Base-by-base conservation (phyloP, 2,113 vertebrate genomes). In the Larimichthys polyactis region DNA sequence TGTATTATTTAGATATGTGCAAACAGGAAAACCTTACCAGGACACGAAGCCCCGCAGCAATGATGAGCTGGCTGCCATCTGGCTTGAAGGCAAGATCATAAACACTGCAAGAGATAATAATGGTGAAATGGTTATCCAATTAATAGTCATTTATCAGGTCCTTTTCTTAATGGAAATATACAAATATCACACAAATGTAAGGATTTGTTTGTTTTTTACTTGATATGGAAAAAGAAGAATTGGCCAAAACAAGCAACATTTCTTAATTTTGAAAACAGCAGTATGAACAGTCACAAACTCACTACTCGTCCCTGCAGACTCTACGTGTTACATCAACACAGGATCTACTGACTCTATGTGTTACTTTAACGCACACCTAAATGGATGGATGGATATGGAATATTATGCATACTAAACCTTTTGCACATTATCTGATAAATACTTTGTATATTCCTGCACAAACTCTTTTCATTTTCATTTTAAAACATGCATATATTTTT, bases 41-140 rank as follows among this genome's bases (percentile, higher is more conserved):
- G 82, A 99, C 96, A 83, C 96, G 96, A 79, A 96, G 97, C 86
- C 98, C 98, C 67, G 98, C 96, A 88, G 98, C 98, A 80, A 99
- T 95, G 83, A 99, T 97, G 85, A 99, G 90, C n/a, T 99, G 98
- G 51, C 94, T 97, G 87, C 98, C 98, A 88, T 99, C 98, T 3
- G 98, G 98, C 83, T 98, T 99, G 94, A 99, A 99, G 0, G 97
- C 97, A 19, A 99, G 94, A 75, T 99, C 98, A 91, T 98, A 99
- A 89, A 99, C 95, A 80, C 98, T 99, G 90, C 15, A 78, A 85
- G 3, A 16, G 12, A 69, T 17, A 79, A 70, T 32, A 60, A 73
- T 40, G 29, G 8, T 84, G 6, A 82, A 62, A 66, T 7, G 4
- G 0, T 54, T 59, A 65, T 40, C 65, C 5, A 54, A 20, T 81